Conservation (phyloP, 2,797 vertebrate genomes). For the Tolypeutes matacus region DNA sequence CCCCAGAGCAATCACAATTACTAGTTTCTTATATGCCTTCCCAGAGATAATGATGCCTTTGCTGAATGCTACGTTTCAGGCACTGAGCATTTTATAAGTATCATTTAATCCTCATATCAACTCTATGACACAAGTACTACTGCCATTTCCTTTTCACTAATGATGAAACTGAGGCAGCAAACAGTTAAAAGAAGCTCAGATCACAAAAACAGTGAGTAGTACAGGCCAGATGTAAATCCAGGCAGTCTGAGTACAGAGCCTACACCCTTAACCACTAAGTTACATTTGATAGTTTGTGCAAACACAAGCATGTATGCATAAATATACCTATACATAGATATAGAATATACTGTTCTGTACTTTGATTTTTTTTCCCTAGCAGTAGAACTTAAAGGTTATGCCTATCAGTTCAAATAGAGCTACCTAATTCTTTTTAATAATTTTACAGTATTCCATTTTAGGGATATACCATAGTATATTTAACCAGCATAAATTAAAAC, state of each 20-base stretch:
- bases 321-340: background rate
- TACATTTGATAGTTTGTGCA: background rate
- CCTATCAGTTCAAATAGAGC: background rate
- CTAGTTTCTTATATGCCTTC: background rate
- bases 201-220: background rate
- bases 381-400: background rate
- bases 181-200: background rate
- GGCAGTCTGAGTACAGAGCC: background rate
- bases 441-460: background rate
- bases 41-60: background rate
- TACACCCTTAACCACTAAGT: background rate
- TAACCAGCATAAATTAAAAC: background rate
- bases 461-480: background rate
- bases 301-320: background rate
- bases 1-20: background rate
- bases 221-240: background rate
- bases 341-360: background rate
- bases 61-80: background rate
- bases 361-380: background rate
- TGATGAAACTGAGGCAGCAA: background rate
- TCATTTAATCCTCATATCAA: background rate
- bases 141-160: background rate
- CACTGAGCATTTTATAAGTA: background rate
- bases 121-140: background rate
- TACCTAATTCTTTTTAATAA: background rate